Percentiles rank a stretch among this genome's conserved stretches.
Conservation (phyloP, 2,888 invertebrate species). For the Drosophila neonasuta region DNA sequence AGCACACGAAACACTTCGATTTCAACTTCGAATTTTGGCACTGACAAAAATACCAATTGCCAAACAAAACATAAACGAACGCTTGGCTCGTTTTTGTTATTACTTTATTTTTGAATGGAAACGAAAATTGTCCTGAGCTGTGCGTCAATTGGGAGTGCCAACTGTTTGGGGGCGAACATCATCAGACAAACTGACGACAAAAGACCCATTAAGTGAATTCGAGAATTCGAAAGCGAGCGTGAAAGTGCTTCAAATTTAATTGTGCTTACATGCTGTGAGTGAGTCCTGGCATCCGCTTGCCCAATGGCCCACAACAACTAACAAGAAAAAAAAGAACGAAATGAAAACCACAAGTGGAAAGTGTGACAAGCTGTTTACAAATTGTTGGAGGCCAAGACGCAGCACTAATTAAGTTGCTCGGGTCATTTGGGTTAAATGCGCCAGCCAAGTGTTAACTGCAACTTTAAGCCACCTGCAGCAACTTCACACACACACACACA, state of each 20-base stretch:
- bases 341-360: slow-evolving; percentile 8
- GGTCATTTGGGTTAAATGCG: slow-evolving; percentile 42
- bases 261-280: slow-evolving; percentile 53
- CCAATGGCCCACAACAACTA: slow-evolving; percentile 15
- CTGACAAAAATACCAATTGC: slow-evolving; percentile 10
- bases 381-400: slow-evolving; percentile 45
- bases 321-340: not conserved
- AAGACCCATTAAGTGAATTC: slow-evolving; percentile 51
- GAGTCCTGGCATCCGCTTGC: slow-evolving; percentile 23
- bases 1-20: slow-evolving; percentile 56
- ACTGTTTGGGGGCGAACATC: slow-evolving; percentile 20
- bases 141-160: slow-evolving; percentile 39
- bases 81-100: slow-evolving; percentile 18
- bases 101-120: slow-evolving; percentile 11
- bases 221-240: slow-evolving; percentile 39
- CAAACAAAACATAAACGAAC: slow-evolving; percentile 4
- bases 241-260: slow-evolving; percentile 62
- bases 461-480: slow-evolving; percentile 25
- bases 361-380: slow-evolving; percentile 32
- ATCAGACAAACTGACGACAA: slow-evolving; percentile 69
- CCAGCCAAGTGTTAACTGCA: slow-evolving; percentile 29
- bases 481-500: slow-evolving; percentile 25
- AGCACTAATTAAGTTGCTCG: slow-evolving; percentile 51
- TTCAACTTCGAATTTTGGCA: slow-evolving; percentile 7
- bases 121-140: not conserved